These are phyloP conservation scores for Xiphophorus birchmanni DNA, from an alignment of 2,797 vertebrate genomes.

Conservation along the genomic window DNA sequence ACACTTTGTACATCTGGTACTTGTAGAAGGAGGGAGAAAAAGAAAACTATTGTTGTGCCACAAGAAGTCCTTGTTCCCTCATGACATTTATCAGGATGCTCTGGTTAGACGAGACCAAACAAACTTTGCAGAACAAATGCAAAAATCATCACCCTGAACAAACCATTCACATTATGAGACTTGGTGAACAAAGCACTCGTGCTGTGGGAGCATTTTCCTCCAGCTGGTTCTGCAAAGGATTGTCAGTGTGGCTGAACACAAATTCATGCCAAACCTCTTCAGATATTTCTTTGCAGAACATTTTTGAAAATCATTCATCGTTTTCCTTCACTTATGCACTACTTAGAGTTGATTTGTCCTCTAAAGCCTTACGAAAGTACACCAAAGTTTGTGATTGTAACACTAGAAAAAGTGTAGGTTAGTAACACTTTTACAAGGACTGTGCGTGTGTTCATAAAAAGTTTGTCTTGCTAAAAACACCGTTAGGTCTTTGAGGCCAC, in stretches of 20 bases:
- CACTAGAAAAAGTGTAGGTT: neutral
- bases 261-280: neutral
- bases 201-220: neutral
- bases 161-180: neutral
- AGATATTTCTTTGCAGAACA: neutral
- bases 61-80: neutral
- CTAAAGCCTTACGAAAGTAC: neutral
- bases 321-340: neutral
- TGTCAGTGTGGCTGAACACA: neutral
- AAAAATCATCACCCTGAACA: neutral
- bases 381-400: neutral
- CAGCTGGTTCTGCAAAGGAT: neutral
- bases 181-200: neutral
- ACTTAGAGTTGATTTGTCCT: neutral
- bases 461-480: conserved; percentile 15
- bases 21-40: neutral
- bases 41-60: neutral
- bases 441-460: neutral
- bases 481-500: conserved; percentile 24
- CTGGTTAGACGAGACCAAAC: neutral
- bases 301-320: neutral
- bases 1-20: neutral
- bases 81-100: neutral
- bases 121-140: neutral
- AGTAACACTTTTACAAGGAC: neutral